Percentiles rank a stretch among this genome's conserved stretches.
These are phyloP conservation scores for Ornithoptera priamus DNA, from an alignment of 2,888 invertebrate species.

Conservation along the genomic window DNA sequence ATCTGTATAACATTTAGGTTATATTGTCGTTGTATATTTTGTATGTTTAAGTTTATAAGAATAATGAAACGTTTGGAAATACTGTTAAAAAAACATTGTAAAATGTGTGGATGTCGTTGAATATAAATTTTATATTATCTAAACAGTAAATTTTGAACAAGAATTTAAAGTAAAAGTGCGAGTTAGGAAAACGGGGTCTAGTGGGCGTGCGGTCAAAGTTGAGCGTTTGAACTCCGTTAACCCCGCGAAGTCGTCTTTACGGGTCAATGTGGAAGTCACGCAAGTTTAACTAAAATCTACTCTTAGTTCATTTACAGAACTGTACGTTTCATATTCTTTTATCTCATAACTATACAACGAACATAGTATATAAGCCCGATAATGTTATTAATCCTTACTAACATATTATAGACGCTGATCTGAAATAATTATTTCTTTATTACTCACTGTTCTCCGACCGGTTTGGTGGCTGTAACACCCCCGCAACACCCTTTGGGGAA, in stretches of 20 bases:
- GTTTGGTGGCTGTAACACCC: too few relatives aligned
- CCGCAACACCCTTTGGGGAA: too few relatives aligned
- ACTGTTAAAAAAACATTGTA: not conserved
- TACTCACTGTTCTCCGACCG: too few relatives aligned
- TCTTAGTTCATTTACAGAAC: not conserved
- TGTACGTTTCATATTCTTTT: not conserved
- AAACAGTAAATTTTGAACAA: slow-evolving; percentile 17
- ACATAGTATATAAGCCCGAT: too few relatives aligned
- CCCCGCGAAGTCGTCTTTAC: slow-evolving; percentile 50
- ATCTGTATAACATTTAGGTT: too few relatives aligned
- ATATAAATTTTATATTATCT: not conserved
- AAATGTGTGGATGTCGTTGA: slow-evolving; percentile 10
- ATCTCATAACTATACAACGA: too few relatives aligned
- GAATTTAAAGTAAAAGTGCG: slow-evolving; percentile 36
- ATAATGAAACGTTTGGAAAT: not conserved
- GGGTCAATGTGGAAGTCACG: slow-evolving; percentile 29
- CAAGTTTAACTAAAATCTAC: slow-evolving; percentile 20
- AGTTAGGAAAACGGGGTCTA: slow-evolving; percentile 39
- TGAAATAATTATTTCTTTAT: too few relatives aligned
- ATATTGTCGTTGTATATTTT: too few relatives aligned
- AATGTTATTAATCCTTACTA: too few relatives aligned
- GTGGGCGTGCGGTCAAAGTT: slow-evolving; percentile 64
- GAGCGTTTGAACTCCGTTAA: slow-evolving; percentile 67
- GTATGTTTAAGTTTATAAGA: too few relatives aligned
- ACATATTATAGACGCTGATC: too few relatives aligned